Base-by-base conservation (phyloP, 1,140 invertebrate species). In the Lepidotrigona ventralis region DNA sequence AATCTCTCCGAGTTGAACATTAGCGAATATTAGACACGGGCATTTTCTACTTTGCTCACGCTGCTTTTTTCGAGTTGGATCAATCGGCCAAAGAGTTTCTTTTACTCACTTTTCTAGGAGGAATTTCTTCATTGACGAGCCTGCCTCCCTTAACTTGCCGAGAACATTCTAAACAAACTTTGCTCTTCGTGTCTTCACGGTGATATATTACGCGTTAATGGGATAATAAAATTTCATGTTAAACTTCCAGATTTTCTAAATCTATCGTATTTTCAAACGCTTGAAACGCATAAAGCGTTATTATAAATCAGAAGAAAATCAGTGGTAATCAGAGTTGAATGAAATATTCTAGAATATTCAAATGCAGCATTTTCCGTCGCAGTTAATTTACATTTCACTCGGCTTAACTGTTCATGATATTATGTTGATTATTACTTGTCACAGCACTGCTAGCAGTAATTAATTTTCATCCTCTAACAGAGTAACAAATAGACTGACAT, bases 391-490 rank as follows among this genome's bases (percentile, higher is more conserved):
- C 12, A n/a, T 60, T 4, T 60, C 23, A 0, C 19, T 60, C 58
- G 58, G 23, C 23, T 60, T 23, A 60, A 12, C 58, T 60, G 3
- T n/a, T 60, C 4, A 60, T n/a, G 21, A 4, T 12, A 21, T 23
- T 12, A 23, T 12, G 58, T 12, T n/a, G 19, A 11, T n/a, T n/a
- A 21, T n/a, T 12, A 0, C 19, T 5, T n/a, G 9, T n/a, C 12
- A n/a, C 23, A 0, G 12, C 12, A 12, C 14, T 60, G 3, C 3
- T 1, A 23, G 0, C 11, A 4, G 3, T 5, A 14, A 23, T 4
- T 21, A 60, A 14, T n/a, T n/a, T n/a, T 0, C 12, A n/a, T 60
- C 39, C 39, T 14, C 11, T 14, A 60, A 60, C 12, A n/a, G 9
- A n/a, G 9, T 14, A n/a, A n/a, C 1, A n/a, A 60, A 60, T 60